phyloP scores from a whole-genome alignment of 2,797 vertebrate genomes.

The Cyprinella venusta region DNA sequence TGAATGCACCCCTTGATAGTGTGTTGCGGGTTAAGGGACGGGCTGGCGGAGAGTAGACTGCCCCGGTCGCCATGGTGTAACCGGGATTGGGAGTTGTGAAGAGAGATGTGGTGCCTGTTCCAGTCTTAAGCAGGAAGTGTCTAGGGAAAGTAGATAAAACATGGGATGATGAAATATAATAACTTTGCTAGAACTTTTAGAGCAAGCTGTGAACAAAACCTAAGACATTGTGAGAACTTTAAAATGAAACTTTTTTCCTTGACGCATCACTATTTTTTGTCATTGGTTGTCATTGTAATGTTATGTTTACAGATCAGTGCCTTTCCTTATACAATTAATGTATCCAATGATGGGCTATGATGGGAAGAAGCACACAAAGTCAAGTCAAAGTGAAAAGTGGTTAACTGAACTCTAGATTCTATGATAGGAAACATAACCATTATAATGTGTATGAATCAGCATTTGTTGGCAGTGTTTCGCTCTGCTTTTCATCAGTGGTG shows the following conservation, averaged over 20 bases:
- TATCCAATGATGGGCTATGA: conserved; percentile 1
- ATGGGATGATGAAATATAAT: conserved; percentile 16
- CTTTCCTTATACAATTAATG: neutral
- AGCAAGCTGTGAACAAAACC: neutral
- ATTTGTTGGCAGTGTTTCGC: conserved; percentile 5
- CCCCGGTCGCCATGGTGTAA: conserved; percentile 98
- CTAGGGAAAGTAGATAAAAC: conserved; percentile 66
- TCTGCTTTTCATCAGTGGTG: conserved; percentile 5
- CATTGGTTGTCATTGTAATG: conserved; percentile 4
- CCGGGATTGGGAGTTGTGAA: conserved; percentile 96
- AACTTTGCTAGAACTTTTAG: neutral
- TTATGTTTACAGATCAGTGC: neutral
- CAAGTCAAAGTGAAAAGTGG: conserved; percentile 1
- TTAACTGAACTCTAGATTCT: conserved; percentile 3
- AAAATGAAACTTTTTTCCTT: neutral
- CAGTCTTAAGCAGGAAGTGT: conserved; percentile 99
- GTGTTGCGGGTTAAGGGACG: conserved; percentile 95
- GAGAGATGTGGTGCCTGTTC: conserved; percentile 96
- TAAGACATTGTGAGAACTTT: neutral
- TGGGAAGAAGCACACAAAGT: neutral
- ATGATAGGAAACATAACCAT: conserved; percentile 22
- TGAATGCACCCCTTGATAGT: conserved; percentile 95
- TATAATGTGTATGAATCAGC: conserved; percentile 11
- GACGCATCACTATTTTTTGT: neutral
- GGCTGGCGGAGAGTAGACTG: conserved; percentile 97